Base-by-base conservation (phyloP, 2,888 invertebrate genomes). In the Melieria omissa region DNA sequence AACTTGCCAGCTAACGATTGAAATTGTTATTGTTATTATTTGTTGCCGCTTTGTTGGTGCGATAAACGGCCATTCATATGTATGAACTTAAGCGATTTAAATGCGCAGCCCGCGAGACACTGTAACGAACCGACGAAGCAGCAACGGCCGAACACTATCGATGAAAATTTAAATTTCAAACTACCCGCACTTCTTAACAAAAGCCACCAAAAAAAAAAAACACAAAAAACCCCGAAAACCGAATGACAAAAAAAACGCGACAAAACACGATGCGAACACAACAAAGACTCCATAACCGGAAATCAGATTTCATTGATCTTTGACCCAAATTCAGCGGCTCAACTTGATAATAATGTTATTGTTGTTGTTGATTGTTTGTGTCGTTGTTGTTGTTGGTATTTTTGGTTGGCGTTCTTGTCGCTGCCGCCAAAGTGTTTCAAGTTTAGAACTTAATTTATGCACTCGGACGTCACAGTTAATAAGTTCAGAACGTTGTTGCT, bases 241-340 rank as follows among this genome's bases (percentile, higher is more conserved):
- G 29, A 29, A 29, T 29, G 29, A 29, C 29, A 29, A 29, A 29
- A 29, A 29, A 29, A 29, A 29, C 3, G 29, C 29, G 29, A 29
- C 29, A 29, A 29, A 29, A 29, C 29, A 3, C 29, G 29, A 29
- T 29, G 29, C 29, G 29, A 29, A 29, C 29, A 29, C 29, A 29
- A 29, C 29, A 29, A 29, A 29, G 3, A 29, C 29, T 2, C 52
- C 0, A 52, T n/a, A 52, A 52, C 52, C 52, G 57, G 57, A 45
- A 65, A 72, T 64, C 68, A 73, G 55, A 74, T 74, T 74, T 65
- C 77, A 73, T 72, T 77, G 77, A 77, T 72, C 77, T 77, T 73
- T 75, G 71, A 74, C 77, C 75, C 58, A 75, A 71, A 65, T 75
- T 60, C 65, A 41, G 41, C 64, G 14, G n/a, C 47, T 45, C 4